Evolutionary conservation across 2,797 vertebrate species (phyloP), one percentile per base, ranked within the genome.

Genomic region (Crocodylus rhombifer): DNA sequence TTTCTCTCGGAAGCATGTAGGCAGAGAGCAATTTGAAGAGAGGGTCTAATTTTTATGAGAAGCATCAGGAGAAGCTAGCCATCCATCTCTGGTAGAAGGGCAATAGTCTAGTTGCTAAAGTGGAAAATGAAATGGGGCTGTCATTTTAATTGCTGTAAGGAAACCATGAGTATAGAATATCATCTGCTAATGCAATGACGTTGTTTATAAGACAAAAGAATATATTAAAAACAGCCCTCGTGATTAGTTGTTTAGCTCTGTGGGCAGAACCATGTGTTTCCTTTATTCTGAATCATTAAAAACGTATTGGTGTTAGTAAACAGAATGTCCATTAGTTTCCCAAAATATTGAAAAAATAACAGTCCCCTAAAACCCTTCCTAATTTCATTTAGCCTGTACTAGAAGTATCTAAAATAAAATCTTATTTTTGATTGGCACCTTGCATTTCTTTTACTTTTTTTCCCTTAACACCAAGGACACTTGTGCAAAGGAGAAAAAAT

Each of bases 381-480:
- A 73, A 73, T 73, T 25, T 42, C 21, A 73, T 73, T 73, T 25
- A 51, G 69, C 25, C 36, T 51, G 69, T 73, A 36, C 36, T 42
- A 73, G 69, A 42, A 14, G 51, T 7, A 33, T 64, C 14, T 18
- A 69, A 7, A 83, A 33, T 61, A 80, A 87, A 85, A 60, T 51
- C n/a, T 84, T 82, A 28, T 0, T 56, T 69, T 89, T 90, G 42
- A 80, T 91, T 56, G 30, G 4, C 10, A 56, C 20, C 61, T 16
- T 1, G 0, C 73, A 69, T 81, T 88, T 94, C 67, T n/a, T 85
- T 20, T 30, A 73, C 3, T 0, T 79, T 71, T 89, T n/a, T 71
- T 2, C 56, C 42, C 63, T 75, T 30, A 55, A 58, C 16, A 2
- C 30, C 60, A 82, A 83, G 5, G 14, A 64, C 0, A 0, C 0